Evolutionary conservation across 2,888 invertebrate genomes (phyloP).

Genomic region (Nephrotoma guestfalica): DNA sequence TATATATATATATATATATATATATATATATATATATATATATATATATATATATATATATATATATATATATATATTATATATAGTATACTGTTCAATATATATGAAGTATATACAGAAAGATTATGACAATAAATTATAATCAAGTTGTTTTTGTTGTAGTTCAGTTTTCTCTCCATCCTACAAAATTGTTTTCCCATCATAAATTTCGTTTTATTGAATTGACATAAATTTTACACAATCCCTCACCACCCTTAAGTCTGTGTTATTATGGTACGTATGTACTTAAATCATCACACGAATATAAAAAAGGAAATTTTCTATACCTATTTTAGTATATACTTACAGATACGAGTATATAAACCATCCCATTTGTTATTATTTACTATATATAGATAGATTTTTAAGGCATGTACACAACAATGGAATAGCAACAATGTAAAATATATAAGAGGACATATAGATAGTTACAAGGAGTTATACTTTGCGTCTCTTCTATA

Average conservation of each 20-base stretch:
- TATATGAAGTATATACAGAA: not conserved
- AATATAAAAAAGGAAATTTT: not conserved
- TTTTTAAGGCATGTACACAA: not conserved
- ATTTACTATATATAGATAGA: not conserved
- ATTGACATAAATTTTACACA: not conserved
- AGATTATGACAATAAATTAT: not conserved
- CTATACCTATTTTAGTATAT: not conserved
- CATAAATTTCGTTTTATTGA: not conserved
- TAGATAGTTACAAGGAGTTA: not conserved
- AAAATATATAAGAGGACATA: not conserved
- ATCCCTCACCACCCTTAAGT: not conserved
- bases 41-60: too few species aligned
- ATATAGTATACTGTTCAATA: too few species aligned
- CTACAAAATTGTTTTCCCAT: not conserved
- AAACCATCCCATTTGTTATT: not conserved
- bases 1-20: too few species aligned
- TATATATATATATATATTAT: too few species aligned
- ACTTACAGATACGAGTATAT: not conserved
- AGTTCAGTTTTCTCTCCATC: not conserved
- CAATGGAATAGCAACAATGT: not conserved
- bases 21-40: too few species aligned
- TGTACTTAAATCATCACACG: not conserved
- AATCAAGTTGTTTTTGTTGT: not conserved
- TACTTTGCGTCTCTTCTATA: not conserved
- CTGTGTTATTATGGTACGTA: not conserved